These are phyloP conservation scores for Lampris incognitus DNA, from an alignment of 2,113 vertebrate genomes.

Conservation along the genomic window DNA sequence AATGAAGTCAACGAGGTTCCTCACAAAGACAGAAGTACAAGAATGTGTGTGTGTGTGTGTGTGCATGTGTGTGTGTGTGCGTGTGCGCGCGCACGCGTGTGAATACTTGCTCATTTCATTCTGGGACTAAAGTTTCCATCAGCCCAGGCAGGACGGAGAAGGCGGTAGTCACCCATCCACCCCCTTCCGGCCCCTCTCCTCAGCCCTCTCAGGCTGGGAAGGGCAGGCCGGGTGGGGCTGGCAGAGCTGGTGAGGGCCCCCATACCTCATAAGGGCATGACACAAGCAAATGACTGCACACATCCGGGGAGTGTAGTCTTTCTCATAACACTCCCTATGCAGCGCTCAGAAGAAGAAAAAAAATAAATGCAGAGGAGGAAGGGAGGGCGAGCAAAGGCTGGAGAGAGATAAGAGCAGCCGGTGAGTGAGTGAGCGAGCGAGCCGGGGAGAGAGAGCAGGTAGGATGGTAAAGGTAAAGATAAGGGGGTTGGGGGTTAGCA, in stretches of 20 bases:
- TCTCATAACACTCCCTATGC: constrained; percentile 72
- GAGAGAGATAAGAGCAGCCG: constrained; percentile 57
- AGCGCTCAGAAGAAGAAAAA: constrained; percentile 72
- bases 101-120: neutral
- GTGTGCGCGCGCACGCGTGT: neutral
- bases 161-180: constrained; percentile 50
- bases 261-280: constrained; percentile 79
- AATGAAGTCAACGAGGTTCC: no score
- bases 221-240: constrained; percentile 67
- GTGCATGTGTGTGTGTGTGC: constrained; percentile 3
- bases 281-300: constrained; percentile 72
- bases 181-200: constrained; percentile 46
- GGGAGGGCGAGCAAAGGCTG: constrained; percentile 49
- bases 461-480: constrained; percentile 14
- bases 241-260: constrained; percentile 65
- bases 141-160: constrained; percentile 44
- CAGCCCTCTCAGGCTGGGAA: constrained; percentile 44
- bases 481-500: neutral
- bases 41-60: constrained; percentile 4
- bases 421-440: neutral
- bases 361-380: constrained; percentile 53
- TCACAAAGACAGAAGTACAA: no score
- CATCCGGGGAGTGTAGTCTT: constrained; percentile 74
- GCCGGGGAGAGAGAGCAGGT: constrained; percentile 23
- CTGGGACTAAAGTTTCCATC: constrained; percentile 37